Conservation (phyloP, 30 jellyfish, hydroid and myxozoan species). For the Pelagia noctiluca region DNA sequence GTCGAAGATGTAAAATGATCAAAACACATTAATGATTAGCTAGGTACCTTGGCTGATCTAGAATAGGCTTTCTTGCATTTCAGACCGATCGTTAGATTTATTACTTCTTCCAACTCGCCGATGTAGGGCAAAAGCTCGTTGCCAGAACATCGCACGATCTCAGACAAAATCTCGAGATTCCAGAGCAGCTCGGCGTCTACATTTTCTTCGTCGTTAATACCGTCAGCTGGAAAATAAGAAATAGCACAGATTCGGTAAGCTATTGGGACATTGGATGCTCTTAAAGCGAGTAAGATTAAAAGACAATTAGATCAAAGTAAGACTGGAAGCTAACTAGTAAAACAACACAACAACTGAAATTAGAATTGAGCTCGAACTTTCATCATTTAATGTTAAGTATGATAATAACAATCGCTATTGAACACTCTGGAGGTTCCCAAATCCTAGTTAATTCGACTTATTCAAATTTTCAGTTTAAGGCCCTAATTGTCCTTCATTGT, state of each 20-base stretch:
- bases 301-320: background rate
- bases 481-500: too few species aligned
- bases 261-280: background rate
- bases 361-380: too few species aligned
- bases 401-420: too few species aligned
- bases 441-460: too few species aligned
- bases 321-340: background rate
- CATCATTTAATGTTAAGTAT: too few species aligned
- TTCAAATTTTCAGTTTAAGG: too few species aligned
- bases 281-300: too few species aligned
- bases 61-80: conserved; percentile 90
- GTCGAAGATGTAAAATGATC: too few species aligned
- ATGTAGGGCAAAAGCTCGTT: conserved; percentile 74
- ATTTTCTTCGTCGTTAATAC: conserved; percentile 76
- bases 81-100: conserved; percentile 62
- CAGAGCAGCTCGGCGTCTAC: conserved; percentile 88
- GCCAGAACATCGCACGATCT: conserved; percentile 86
- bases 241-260: background rate
- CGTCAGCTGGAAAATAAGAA: conserved; percentile 75
- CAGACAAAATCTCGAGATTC: conserved; percentile 88
- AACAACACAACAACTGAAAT: too few species aligned
- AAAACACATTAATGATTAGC: too few species aligned
- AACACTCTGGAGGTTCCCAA: too few species aligned
- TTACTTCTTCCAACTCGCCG: conserved; percentile 55
- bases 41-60: conserved; percentile 88